Conservation (phyloP, 1,140 invertebrate genomes). For the Mya arenaria region DNA sequence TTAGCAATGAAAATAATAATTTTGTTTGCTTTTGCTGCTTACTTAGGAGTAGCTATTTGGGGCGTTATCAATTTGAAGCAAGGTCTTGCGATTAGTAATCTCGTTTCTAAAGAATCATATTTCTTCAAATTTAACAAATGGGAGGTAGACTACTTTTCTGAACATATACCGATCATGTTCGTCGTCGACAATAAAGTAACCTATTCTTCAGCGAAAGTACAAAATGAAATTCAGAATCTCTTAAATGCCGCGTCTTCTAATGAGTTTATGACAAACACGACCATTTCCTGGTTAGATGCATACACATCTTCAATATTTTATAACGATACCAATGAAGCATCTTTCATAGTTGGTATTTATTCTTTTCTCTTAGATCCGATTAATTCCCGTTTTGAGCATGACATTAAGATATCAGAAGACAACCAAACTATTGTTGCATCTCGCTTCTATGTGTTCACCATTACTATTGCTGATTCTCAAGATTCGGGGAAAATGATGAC, state of each 20-base stretch:
- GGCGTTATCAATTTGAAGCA: too few relatives aligned
- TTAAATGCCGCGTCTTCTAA: background rate
- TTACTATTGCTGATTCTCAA: constrained; percentile 59
- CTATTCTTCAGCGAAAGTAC: constrained; percentile 6
- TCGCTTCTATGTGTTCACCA: constrained; percentile 66
- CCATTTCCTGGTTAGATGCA: constrained; percentile 91
- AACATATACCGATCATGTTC: constrained; percentile 90
- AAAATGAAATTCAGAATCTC: constrained; percentile 13
- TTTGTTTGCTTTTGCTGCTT: constrained; percentile 90
- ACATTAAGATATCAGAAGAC: constrained; percentile 91
- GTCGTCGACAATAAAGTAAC: background rate
- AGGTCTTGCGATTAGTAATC: too few relatives aligned
- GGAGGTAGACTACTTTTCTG: too few relatives aligned
- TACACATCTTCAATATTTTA: constrained; percentile 81
- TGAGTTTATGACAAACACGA: constrained; percentile 85
- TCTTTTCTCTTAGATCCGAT: constrained; percentile 83
- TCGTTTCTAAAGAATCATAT: too few relatives aligned
- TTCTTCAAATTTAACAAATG: too few relatives aligned
- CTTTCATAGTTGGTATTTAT: constrained; percentile 89
- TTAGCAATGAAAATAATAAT: constrained; percentile 85
- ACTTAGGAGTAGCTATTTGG: constrained; percentile 92
- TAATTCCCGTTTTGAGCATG: constrained; percentile 84
- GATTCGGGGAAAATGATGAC: constrained; percentile 70
- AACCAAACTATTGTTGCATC: constrained; percentile 89
- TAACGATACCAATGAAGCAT: constrained; percentile 79